phyloP scores from a whole-genome alignment of 2,113 vertebrate species.

The Hippocampus zosterae region DNA sequence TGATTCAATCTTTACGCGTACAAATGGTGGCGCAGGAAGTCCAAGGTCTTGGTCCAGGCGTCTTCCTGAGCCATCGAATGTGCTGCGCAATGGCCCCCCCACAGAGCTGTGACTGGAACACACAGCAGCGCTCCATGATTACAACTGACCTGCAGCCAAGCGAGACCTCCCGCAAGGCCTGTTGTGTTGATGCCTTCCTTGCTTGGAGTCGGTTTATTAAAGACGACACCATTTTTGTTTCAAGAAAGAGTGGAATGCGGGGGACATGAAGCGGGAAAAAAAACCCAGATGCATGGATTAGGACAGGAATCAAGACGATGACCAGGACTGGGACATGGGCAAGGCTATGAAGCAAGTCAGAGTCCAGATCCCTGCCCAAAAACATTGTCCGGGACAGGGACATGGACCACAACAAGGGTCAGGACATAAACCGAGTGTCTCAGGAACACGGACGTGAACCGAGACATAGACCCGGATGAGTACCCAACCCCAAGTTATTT shows the following conservation, averaged over 20 bases:
- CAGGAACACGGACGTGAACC: not conserved
- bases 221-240: no score
- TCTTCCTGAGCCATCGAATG: conserved; percentile 67
- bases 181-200: not conserved
- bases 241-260: no score
- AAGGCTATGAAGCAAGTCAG: not conserved
- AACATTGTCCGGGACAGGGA: not conserved
- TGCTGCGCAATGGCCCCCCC: conserved; percentile 58
- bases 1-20: conserved; percentile 13
- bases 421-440: not conserved
- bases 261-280: not conserved
- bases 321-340: not conserved
- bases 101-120: conserved; percentile 52
- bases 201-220: not conserved
- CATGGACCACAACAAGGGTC: not conserved
- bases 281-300: not conserved
- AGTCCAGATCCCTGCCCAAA: not conserved
- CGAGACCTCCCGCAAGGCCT: not conserved
- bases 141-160: not conserved
- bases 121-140: not conserved
- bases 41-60: conserved; percentile 66
- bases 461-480: not conserved
- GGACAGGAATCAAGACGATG: not conserved
- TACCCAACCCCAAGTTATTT: not conserved
- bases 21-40: conserved; percentile 63